Base-by-base conservation (phyloP, 2,888 invertebrate species). In the Brachypterus glaber region DNA sequence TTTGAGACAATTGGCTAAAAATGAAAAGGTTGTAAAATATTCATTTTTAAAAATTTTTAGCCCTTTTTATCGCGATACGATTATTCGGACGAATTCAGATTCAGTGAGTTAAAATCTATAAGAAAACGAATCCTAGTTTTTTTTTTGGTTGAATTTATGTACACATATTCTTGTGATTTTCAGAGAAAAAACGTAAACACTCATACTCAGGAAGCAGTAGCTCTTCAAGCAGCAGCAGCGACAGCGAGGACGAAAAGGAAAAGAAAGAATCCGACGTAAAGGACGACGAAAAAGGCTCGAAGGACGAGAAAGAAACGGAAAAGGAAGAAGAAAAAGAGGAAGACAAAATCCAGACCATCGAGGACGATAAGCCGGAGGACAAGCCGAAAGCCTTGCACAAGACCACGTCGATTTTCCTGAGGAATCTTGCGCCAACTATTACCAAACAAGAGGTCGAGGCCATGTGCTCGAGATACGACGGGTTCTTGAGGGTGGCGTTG, bases 361-460 rank as follows among this genome's bases (percentile, higher is more conserved):
- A 62, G 30, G 64, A 66, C 4, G 64, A 65, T 44, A 64, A 72
- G 56, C 65, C 68, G 27, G 67, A 71, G 47, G n/a, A n/a, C n/a
- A 66, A 72, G 52, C 76, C 79, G 1, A 72, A 82, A 35, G 81
- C 89, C 2, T 70, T 96, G 27, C 97, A 98, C 64, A 90, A 91
- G 58, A 98, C 97, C 0, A 88, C 91, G 16, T 96, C 96, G 2
- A 96, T 99, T 51, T 98, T 98, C 62, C 71, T 98, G 40, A 76
- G 97, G 31, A 97, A 96, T 66, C 73, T 98, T 39, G 91, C 96
- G 1, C 95, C 98, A 0, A 84, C 89, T 1, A 92, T 97, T 40
- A 96, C 96, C 0, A 90, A 91, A 57, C 86, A 89, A 33, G 98
- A 99, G 71, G 88, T 98, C 3, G 97, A 97, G 72, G 82, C 87